These are phyloP conservation scores for Enteromius anoplus DNA, from an alignment of 2,797 vertebrate genomes.

Conservation along the genomic window DNA sequence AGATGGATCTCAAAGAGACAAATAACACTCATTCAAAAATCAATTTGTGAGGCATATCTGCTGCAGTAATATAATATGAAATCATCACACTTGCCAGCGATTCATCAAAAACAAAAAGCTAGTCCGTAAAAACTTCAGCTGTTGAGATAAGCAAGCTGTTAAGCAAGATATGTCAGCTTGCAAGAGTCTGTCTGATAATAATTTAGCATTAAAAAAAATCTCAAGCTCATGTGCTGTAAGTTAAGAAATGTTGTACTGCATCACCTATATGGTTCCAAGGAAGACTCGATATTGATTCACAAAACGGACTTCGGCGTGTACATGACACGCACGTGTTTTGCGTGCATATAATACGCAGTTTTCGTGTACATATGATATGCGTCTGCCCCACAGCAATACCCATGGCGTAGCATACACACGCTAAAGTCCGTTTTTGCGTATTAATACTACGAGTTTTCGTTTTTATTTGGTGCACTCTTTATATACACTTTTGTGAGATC, in stretches of 20 bases:
- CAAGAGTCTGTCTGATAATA: neutral
- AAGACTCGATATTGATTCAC: too few relatives aligned
- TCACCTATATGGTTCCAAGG: neutral
- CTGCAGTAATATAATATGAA: neutral
- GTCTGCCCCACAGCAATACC: too few relatives aligned
- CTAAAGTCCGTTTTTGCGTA: too few relatives aligned
- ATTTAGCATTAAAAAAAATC: neutral
- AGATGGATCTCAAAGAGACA: constrained; percentile 27
- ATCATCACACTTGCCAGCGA: neutral
- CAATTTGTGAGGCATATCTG: neutral
- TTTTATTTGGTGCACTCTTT: too few relatives aligned
- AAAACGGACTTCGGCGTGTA: too few relatives aligned
- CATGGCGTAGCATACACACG: too few relatives aligned
- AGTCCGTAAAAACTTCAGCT: neutral
- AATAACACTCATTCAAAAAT: neutral
- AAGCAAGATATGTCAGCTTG: neutral
- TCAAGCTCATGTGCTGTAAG: neutral
- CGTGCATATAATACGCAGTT: too few relatives aligned
- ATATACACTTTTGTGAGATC: too few relatives aligned
- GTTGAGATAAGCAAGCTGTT: constrained; percentile 10
- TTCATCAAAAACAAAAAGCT: constrained; percentile 14
- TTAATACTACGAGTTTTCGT: too few relatives aligned
- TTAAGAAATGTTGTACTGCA: neutral
- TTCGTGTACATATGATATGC: too few relatives aligned
- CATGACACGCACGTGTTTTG: too few relatives aligned